These are phyloP conservation scores for Ptilonorhynchus violaceus DNA, from an alignment of 2,113 vertebrate genomes.

Conservation along the genomic window DNA sequence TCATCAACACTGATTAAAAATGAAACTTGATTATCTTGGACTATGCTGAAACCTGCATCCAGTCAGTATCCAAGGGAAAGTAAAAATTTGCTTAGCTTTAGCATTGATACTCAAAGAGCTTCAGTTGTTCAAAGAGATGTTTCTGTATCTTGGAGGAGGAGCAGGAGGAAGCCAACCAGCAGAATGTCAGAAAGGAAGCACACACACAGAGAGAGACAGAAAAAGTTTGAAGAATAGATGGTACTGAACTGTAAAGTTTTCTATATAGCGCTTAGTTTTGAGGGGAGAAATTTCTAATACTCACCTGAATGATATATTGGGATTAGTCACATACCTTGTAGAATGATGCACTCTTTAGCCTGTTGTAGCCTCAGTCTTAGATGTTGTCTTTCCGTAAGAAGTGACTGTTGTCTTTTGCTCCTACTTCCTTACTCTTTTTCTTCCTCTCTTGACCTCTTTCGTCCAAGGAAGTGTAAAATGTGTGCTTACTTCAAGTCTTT, in stretches of 20 bases:
- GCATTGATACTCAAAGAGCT: not conserved
- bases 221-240: not conserved
- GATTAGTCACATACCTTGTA: not conserved
- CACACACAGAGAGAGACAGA: accelerated
- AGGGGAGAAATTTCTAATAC: not conserved
- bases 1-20: constrained; percentile 41
- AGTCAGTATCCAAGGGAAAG: not conserved
- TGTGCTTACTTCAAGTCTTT: not conserved
- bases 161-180: not conserved
- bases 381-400: accelerated
- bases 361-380: not conserved
- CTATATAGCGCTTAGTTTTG: not conserved
- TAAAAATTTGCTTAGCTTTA: not conserved
- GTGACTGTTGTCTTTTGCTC: not conserved
- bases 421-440: not conserved
- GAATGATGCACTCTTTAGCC: not conserved
- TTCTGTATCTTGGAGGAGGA: not conserved
- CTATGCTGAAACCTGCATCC: not conserved
- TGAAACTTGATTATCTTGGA: not conserved
- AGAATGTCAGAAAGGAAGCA: not conserved
- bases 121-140: not conserved
- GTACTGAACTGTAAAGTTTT: not conserved
- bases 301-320: not conserved
- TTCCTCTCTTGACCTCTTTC: not conserved
- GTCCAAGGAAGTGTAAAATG: not conserved